Evolutionary conservation across 2,888 invertebrate genomes (phyloP), one percentile per base, ranked within the genome.

Genomic region (Pherbina coryleti): DNA sequence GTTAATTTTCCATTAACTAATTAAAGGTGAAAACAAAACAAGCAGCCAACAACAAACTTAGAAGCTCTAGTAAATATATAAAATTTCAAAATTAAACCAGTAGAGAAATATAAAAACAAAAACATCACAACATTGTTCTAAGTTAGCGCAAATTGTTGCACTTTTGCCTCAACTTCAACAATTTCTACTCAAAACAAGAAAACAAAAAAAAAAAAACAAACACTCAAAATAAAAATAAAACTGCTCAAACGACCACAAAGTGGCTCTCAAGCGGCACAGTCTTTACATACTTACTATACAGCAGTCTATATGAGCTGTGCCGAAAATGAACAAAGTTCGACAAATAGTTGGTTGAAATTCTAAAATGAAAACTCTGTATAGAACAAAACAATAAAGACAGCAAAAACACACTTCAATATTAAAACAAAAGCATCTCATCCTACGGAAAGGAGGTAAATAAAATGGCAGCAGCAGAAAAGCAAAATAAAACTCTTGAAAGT

Each of bases 351-450:
- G 51, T 22, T 22, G 25, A 69, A 25, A 53, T 51, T 71, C 84
- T 84, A 86, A 82, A 84, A 85, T 85, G 84, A 83, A 85, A 82
- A 82, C 80, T 72, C 80, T 82, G 84, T 82, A n/a, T n/a, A 85
- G 83, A 81, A 83, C 84, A 80, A 28, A 17, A 72, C n/a, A 74
- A 64, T 77, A 79, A 81, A 76, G 75, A 81, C 81, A 80, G 19
- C 19, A 69, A 75, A 75, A 62, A 37, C 37, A 37, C 11, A 44
- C 44, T 44, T 44, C 11, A 44, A 44, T 44, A 44, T 44, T 44
- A 44, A 44, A 44, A 44, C 44, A 44, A 44, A 44, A 44, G 44
- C 44, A 11, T 44, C 11, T 44, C 44, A 44, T 44, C 2, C 44
- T 44, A 44, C 44, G 14, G 11, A 44, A 14, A 11, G 44, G 44